Evolutionary conservation across 2,888 invertebrate genomes (phyloP), one percentile per base, ranked within the genome.

Genomic region (Atrina japonica): DNA sequence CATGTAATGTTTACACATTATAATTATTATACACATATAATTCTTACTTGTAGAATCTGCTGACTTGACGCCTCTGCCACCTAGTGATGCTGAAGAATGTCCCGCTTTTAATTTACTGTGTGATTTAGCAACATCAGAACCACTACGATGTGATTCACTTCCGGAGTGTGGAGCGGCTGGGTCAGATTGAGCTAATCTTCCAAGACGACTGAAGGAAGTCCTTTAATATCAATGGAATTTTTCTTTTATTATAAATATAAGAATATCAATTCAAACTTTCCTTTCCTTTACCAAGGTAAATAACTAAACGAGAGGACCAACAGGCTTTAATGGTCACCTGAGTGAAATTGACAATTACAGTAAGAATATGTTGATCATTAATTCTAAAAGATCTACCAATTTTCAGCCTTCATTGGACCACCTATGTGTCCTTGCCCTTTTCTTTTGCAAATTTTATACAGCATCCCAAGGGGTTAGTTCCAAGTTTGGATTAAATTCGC

Each of bases 151-250:
- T 2, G 78, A 78, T 29, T 82, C 81, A 29, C 67, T 70, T 27
- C 75, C 77, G 3, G 73, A 70, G 6, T 65, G 65, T 25, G 71
- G 69, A 18, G 61, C 50, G 2, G 79, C 83, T 11, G 71, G 66
- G 18, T 81, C 80, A 7, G 78, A 72, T 6, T 83, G 84, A 6
- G 87, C 87, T 23, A 88, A 75, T 66, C 77, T 71, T 7, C 85
- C 85, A 9, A 87, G 81, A 21, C 83, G 70, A 67, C 85, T 85
- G 72, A 83, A 86, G 16, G 81, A 81, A 2, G 80, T 76, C 58
- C 86, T 83, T 64, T n/a, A 75, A n/a, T n/a, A n/a, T n/a, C n/a
- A n/a, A n/a, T n/a, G n/a, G n/a, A n/a, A n/a, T n/a, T n/a, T n/a
- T n/a, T n/a, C n/a, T n/a, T n/a, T n/a, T n/a, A n/a, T n/a, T n/a